Percentiles rank a stretch among this genome's conserved stretches.
Conservation (phyloP, 2,113 vertebrate species). For the Corynorhinus townsendii region DNA sequence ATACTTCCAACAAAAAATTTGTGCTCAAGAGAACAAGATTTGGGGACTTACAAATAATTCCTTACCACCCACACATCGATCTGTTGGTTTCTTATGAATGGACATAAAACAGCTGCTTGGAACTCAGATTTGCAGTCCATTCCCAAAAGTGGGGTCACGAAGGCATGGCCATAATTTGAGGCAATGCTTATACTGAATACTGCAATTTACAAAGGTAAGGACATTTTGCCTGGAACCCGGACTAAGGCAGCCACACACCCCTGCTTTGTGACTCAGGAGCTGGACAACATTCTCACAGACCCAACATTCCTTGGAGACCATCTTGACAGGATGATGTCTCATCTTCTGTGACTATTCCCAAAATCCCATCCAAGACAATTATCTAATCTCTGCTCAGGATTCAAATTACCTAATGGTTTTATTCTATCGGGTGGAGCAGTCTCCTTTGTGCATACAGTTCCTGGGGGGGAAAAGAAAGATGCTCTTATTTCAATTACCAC, state of each 20-base stretch:
- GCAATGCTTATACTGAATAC: not conserved
- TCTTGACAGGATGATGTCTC: not conserved
- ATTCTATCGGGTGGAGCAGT: not conserved
- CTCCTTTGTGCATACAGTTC: constrained; percentile 34
- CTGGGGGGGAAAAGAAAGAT: not conserved
- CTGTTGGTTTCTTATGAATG: constrained; percentile 10
- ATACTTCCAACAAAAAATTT: constrained; percentile 41
- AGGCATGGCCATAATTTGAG: constrained; percentile 11
- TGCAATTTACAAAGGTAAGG: not conserved
- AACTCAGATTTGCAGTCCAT: constrained; percentile 15
- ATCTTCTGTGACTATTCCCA: not conserved
- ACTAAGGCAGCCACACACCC: not conserved
- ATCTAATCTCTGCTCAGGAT: constrained; percentile 18
- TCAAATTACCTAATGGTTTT: constrained; percentile 43
- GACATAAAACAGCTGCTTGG: constrained; percentile 28
- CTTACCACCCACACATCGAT: not conserved
- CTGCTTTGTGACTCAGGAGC: constrained; percentile 19
- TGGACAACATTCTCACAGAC: not conserved
- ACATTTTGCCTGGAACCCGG: not conserved
- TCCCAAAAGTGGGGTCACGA: constrained; percentile 31
- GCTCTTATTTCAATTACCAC: constrained; percentile 43
- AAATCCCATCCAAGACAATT: not conserved
- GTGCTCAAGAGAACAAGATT: not conserved
- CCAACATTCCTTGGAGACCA: constrained; percentile 10
- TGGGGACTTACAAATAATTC: not conserved